These are phyloP conservation scores for Neomorphus geoffroyi DNA, from an alignment of 2,797 vertebrate species.

Conservation along the genomic window DNA sequence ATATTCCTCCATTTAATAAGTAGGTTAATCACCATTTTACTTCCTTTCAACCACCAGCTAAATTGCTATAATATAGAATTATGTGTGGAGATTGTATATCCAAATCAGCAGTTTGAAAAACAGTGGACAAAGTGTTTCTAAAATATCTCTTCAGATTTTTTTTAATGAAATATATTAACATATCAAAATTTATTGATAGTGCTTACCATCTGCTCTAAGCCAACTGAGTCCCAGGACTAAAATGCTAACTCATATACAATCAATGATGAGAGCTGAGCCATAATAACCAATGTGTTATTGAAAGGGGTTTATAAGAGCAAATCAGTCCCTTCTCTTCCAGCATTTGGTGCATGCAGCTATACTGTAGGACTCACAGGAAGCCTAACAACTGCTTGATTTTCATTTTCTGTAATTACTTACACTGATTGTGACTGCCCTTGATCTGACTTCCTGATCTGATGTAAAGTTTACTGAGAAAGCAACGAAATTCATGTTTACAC, in stretches of 20 bases:
- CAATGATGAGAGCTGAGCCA: rapidly evolving
- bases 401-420: not conserved
- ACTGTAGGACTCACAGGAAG: not conserved
- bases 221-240: not conserved
- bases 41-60: not conserved
- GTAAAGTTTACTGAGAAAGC: not conserved
- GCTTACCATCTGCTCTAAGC: not conserved
- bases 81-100: not conserved
- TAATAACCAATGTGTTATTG: not conserved
- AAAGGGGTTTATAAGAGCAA: not conserved
- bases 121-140: not conserved
- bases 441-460: not conserved
- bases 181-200: not conserved
- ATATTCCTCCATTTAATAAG: conserved; percentile 23
- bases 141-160: not conserved
- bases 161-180: not conserved
- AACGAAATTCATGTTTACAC: not conserved
- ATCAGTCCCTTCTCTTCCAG: not conserved
- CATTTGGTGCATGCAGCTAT: not conserved
- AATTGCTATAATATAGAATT: not conserved
- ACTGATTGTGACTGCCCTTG: not conserved
- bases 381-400: not conserved
- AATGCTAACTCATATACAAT: not conserved
- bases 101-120: not conserved
- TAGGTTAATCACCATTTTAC: not conserved